phyloP scores from a whole-genome alignment of 2,888 invertebrate genomes.

The Caenorhabditis sp. region DNA sequence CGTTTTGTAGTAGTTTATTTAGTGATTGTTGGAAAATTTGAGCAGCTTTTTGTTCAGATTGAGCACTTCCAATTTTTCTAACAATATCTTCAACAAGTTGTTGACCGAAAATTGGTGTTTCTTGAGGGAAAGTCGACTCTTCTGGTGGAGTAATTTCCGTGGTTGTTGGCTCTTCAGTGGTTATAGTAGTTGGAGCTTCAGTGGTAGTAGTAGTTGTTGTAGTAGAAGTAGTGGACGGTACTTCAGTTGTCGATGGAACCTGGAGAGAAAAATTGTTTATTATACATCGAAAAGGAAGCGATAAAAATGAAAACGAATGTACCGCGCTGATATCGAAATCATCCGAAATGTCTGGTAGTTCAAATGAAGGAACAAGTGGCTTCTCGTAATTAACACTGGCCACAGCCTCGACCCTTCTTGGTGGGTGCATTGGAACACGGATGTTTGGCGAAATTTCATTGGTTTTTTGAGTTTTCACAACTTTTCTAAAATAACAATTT shows the following conservation, averaged over 20 bases:
- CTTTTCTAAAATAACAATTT: conserved; percentile 23
- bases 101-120: conserved; percentile 32
- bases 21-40: conserved; percentile 53
- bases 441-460: conserved; percentile 19
- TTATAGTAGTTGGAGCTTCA: conserved; percentile 16
- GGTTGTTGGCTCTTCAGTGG: conserved; percentile 20
- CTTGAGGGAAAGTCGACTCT: conserved; percentile 33
- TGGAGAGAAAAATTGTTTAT: no score
- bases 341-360: conserved; percentile 15
- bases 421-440: conserved; percentile 37
- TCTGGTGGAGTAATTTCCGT: conserved; percentile 19
- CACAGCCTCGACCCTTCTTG: conserved; percentile 26
- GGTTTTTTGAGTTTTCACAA: conserved; percentile 26
- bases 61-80: conserved; percentile 51
- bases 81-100: conserved; percentile 43
- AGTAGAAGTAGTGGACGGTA: conserved; percentile 28
- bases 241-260: conserved; percentile 17
- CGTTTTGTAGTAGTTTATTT: conserved; percentile 42
- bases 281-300: no score
- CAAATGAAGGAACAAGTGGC: conserved; percentile 25
- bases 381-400: conserved; percentile 17
- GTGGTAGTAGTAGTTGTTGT: conserved; percentile 21
- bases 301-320: no score
- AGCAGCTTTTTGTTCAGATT: conserved; percentile 48
- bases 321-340: conserved; percentile 18